A percentile compares a stretch with the other conserved stretches of the same genome.
Evolutionary conservation across 2,113 vertebrate genomes (phyloP).

Genomic region (Esox niger): DNA sequence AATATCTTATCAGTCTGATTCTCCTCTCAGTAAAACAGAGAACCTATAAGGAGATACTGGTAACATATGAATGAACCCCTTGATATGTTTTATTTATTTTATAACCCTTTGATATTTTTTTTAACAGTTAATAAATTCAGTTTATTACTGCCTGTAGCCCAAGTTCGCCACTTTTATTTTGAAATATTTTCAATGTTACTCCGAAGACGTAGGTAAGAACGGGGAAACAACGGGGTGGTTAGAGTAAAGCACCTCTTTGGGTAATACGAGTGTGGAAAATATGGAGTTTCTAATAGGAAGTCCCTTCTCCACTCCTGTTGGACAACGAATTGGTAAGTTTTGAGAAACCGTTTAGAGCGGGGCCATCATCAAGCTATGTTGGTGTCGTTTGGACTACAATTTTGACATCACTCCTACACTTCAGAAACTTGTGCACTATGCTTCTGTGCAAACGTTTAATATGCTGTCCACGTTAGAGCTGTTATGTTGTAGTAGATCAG

Average conservation of each 20-base stretch:
- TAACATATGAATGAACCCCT: no score
- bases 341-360: background rate
- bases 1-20: no score
- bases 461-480: no score
- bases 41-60: no score
- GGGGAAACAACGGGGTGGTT: background rate
- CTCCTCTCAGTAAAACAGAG: no score
- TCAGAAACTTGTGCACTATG: background rate
- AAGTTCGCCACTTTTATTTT: no score
- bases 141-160: no score
- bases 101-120: no score
- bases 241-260: background rate
- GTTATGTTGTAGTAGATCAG: background rate
- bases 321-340: constrained; percentile 88
- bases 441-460: background rate
- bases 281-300: constrained; percentile 91
- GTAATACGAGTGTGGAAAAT: constrained; percentile 39
- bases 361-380: background rate
- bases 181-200: no score
- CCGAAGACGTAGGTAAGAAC: background rate
- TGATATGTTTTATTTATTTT: no score
- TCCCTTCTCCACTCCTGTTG: constrained; percentile 86
- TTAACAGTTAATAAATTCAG: no score
- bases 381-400: background rate
- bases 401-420: background rate